Evolutionary conservation across 2,797 vertebrate species (phyloP), one percentile per base, ranked within the genome.

Genomic region (Rhodeus uyekii): DNA sequence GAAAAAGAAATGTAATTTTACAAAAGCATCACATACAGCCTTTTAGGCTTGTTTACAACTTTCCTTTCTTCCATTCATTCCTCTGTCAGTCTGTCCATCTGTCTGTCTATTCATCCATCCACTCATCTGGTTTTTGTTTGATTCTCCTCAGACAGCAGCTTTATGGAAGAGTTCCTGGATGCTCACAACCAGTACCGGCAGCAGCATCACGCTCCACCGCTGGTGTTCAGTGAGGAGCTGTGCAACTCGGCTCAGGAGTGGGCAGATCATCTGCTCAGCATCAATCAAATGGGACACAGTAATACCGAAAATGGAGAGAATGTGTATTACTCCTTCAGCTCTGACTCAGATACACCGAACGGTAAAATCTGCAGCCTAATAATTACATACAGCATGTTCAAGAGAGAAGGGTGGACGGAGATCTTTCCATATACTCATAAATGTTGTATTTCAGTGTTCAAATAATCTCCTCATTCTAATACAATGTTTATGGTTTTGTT

Each of bases 181-280:
- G 75, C 74, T 19, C 89, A 90, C 65, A 90, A 90, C 3, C 39
- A 77, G n/a, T 87, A 86, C 74, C 81, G 89, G 9, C 46, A 16
- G 60, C 80, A 81, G 5, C 89, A 90, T 36, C 60, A 77, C 14
- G 82, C 24, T 0, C 76, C 87, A 0, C 24, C 69, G 14, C 63
- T 90, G 65, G 75, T 34, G 10, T 48, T 80, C 29, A 90, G 61
- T 44, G n/a, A 58, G 3, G 85, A 84, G 3, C 83, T 90, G 53
- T 77, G 86, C 24, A 19, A 9, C 3, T 53, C 84, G 1, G 82
- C 88, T 32, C 88, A 90, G 72, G 18, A 46, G 1, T 90, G 89
- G 89, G 89, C 88, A 1, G 69, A 89, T 13, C 64, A 86, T n/a
- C 19, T 89, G 44, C 78, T 87, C 48, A 38, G 69, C n/a, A 71